These are phyloP conservation scores for Heteromyza rotundicornis DNA, from an alignment of 2,888 invertebrate genomes.

Conservation along the genomic window DNA sequence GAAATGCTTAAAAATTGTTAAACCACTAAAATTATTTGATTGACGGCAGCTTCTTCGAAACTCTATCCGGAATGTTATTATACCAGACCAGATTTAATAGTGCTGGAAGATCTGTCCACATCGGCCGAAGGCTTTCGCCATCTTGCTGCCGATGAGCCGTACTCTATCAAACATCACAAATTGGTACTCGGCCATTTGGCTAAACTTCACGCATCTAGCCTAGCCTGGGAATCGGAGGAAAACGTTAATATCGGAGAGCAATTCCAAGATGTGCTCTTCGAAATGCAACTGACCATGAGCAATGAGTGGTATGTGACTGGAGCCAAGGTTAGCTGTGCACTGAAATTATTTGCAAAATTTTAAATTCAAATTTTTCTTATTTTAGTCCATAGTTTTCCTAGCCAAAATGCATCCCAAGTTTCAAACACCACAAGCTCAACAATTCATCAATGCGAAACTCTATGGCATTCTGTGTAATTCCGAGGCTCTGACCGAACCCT, in stretches of 20 bases:
- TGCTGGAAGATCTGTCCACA: conserved; percentile 47
- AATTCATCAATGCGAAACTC: conserved; percentile 43
- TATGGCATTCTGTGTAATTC: conserved; percentile 38
- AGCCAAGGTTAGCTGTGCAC: conserved; percentile 38
- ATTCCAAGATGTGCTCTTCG: conserved; percentile 37
- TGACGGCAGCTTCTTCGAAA: conserved; percentile 36
- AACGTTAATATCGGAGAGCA: conserved; percentile 41
- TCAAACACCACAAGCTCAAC: conserved; percentile 38
- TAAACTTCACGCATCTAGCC: conserved; percentile 47
- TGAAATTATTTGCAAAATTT: background rate
- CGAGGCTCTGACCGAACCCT: conserved; percentile 43
- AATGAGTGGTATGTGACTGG: conserved; percentile 51
- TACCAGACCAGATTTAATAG: conserved; percentile 45
- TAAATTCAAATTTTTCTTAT: background rate
- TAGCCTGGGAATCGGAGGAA: conserved; percentile 49
- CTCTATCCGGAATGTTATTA: conserved; percentile 46
- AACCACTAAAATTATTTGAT: background rate
- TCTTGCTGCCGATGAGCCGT: conserved; percentile 29
- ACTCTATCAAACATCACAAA: conserved; percentile 38
- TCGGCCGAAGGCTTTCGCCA: conserved; percentile 35
- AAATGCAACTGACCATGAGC: conserved; percentile 36
- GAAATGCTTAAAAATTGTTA: background rate
- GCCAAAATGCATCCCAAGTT: conserved; percentile 48
- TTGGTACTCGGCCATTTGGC: conserved; percentile 44
- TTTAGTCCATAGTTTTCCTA: conserved; percentile 45